A percentile compares a stretch with the other conserved stretches of the same genome.
These are phyloP conservation scores for Malurus elegans DNA, from an alignment of 2,113 vertebrate genomes.

Conservation along the genomic window DNA sequence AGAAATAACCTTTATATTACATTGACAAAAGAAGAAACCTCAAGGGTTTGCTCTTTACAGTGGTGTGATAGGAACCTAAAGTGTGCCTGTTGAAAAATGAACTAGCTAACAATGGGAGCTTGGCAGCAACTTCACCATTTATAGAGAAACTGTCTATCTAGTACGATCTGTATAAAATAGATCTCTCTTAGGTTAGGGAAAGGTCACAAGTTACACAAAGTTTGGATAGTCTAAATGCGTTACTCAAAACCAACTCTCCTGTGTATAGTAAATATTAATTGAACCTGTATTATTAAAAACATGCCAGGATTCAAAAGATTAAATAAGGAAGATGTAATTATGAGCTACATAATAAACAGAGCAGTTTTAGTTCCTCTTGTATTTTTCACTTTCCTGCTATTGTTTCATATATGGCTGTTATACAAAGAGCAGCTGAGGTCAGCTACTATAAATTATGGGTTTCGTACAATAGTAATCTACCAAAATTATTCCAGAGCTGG, in stretches of 20 bases:
- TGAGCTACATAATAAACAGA: conserved; percentile 87
- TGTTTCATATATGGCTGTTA: conserved; percentile 87
- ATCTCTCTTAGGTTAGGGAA: conserved; percentile 71
- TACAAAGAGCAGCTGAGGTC: conserved; percentile 90
- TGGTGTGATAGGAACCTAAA: conserved; percentile 36
- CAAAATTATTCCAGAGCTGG: conserved; percentile 77
- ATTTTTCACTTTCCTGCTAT: conserved; percentile 95
- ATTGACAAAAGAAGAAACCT: conserved; percentile 40
- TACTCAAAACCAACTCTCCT: conserved; percentile 83
- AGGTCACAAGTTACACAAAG: conserved; percentile 78
- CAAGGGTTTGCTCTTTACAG: conserved; percentile 21
- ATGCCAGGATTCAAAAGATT: conserved; percentile 80
- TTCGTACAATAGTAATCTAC: conserved; percentile 86
- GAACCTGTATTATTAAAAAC: conserved; percentile 78
- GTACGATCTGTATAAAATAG: conserved; percentile 62
- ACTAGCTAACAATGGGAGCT: conserved; percentile 35
- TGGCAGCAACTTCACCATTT: conserved; percentile 37
- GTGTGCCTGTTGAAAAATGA: conserved; percentile 50
- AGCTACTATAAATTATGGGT: conserved; percentile 88
- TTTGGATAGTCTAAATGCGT: conserved; percentile 69
- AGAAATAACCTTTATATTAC: conserved; percentile 21
- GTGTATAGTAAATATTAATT: conserved; percentile 79
- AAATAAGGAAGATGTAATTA: conserved; percentile 85
- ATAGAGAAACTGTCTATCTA: conserved; percentile 35
- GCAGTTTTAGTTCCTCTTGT: conserved; percentile 83